Percentiles rank a stretch among this genome's conserved stretches.
These are phyloP conservation scores for Sepiola atlantica DNA, from an alignment of 2,888 invertebrate species.

Conservation along the genomic window DNA sequence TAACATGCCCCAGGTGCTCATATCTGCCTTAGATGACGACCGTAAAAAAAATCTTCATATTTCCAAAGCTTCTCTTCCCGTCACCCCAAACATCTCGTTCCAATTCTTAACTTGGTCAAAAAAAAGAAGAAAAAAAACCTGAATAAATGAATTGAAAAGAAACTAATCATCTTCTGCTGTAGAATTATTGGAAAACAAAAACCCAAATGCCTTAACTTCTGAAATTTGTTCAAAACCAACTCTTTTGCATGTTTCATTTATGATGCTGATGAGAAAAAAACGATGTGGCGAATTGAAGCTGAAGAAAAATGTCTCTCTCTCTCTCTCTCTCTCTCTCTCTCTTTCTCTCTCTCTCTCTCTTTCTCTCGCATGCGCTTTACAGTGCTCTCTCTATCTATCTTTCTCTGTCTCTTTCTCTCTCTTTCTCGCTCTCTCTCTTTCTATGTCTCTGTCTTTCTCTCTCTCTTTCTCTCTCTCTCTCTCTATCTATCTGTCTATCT, in stretches of 20 bases:
- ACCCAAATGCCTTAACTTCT: constrained; percentile 19
- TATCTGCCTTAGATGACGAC: constrained; percentile 32
- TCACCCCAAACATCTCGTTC: not conserved
- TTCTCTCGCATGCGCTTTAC: not conserved
- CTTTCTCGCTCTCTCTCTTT: not conserved
- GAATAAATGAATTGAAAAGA: not conserved
- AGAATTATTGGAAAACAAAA: not conserved
- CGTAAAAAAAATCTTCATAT: not conserved
- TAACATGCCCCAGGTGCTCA: not conserved
- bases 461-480: not conserved
- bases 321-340: not conserved
- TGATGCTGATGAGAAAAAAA: not conserved
- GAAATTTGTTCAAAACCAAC: not conserved
- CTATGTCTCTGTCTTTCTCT: not conserved
- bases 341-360: not conserved
- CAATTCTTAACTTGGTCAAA: not conserved
- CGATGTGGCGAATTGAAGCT: not conserved
- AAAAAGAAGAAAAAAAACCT: not conserved
- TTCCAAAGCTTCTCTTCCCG: not conserved
- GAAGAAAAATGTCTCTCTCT: too few relatives aligned
- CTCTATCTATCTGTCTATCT: too few relatives aligned
- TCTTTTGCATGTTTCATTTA: not conserved
- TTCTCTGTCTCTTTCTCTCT: not conserved
- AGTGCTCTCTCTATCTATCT: not conserved
- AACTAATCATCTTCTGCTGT: not conserved